Evolutionary conservation across 2,797 vertebrate species (phyloP).

Genomic region (Decapterus maruadsi): DNA sequence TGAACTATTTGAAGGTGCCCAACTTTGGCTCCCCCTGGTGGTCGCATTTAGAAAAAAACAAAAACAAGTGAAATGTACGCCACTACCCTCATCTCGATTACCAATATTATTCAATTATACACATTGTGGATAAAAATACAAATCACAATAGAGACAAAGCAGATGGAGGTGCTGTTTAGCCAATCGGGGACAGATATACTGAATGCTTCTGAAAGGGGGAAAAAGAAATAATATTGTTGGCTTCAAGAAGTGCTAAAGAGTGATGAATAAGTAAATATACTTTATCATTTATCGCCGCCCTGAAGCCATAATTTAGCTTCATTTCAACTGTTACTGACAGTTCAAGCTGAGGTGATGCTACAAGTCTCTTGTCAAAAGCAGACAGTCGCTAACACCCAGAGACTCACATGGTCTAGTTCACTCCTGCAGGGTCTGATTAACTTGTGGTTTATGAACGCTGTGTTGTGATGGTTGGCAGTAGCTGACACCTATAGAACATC

Average conservation of each 20-base stretch:
- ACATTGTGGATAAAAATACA: not conserved
- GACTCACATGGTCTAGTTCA: too few species aligned
- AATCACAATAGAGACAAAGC: not conserved
- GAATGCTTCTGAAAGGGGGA: too few species aligned
- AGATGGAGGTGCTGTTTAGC: not conserved
- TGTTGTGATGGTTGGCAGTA: too few species aligned
- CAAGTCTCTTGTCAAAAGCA: not conserved
- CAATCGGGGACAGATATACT: not conserved
- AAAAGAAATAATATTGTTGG: too few species aligned
- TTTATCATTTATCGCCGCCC: not conserved
- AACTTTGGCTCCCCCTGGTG: slow-evolving; percentile 27
- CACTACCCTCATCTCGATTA: too few species aligned
- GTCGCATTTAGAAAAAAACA: not conserved
- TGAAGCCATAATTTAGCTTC: not conserved
- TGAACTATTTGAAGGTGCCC: not conserved
- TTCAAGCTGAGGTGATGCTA: not conserved
- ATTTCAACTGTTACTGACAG: not conserved
- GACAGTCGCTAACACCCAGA: too few species aligned
- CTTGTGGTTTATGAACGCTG: too few species aligned
- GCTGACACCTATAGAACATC: too few species aligned
- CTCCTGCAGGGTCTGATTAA: too few species aligned
- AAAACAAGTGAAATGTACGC: not conserved
- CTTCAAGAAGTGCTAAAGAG: too few species aligned
- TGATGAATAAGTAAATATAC: too few species aligned
- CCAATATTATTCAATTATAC: not conserved